phyloP scores from a whole-genome alignment of 2,797 vertebrate species.

The Taeniopygia guttata region DNA sequence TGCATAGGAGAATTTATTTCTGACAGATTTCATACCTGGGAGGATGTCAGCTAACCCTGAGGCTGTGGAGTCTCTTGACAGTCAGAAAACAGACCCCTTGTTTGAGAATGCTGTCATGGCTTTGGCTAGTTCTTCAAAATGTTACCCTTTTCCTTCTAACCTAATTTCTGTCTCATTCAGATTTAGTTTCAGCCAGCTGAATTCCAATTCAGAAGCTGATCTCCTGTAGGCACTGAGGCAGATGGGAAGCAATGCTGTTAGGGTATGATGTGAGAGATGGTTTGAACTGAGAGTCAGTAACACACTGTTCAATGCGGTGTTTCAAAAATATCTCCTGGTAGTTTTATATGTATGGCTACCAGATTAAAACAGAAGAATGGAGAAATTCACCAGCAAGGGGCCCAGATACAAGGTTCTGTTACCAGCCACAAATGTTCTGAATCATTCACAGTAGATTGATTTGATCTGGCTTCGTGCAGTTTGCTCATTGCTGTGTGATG shows the following conservation, averaged over 20 bases:
- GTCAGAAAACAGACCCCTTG: neutral
- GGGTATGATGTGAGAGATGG: conserved; percentile 18
- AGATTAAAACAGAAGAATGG: conserved; percentile 16
- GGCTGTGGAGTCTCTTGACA: neutral
- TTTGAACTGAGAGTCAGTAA: conserved; percentile 42
- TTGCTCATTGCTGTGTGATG: fast-evolving
- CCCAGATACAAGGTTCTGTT: neutral
- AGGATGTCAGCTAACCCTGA: conserved; percentile 16
- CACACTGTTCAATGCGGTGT: neutral
- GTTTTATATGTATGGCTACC: neutral
- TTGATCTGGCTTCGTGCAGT: neutral
- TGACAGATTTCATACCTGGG: conserved; percentile 36
- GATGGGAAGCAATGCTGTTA: conserved; percentile 45
- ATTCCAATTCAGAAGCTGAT: conserved; percentile 42
- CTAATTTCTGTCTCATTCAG: conserved; percentile 8
- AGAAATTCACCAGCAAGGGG: conserved; percentile 19
- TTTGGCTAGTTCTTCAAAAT: conserved; percentile 27
- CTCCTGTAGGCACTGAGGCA: conserved; percentile 43
- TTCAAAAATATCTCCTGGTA: conserved; percentile 54
- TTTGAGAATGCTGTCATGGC: neutral
- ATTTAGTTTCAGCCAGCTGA: conserved; percentile 28
- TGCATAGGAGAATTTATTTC: conserved; percentile 48
- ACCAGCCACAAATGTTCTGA: neutral
- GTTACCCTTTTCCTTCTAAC: conserved; percentile 17
- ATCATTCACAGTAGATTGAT: neutral